Conservation (phyloP, 2,888 invertebrate species). For the Cheilosia grossa region DNA sequence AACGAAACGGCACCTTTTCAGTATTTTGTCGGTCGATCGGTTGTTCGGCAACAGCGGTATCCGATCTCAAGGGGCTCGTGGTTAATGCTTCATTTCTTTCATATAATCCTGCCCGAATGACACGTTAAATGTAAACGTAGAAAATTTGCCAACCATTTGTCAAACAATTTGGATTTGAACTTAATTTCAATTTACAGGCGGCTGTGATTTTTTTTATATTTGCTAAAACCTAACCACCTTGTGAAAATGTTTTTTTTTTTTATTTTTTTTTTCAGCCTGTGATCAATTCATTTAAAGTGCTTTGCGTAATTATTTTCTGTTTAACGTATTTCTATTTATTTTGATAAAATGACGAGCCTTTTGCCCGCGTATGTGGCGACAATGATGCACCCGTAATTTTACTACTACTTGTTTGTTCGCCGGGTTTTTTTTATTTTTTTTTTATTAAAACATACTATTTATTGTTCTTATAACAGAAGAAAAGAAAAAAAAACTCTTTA, state of each 20-base stretch:
- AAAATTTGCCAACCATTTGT: conserved; percentile 8
- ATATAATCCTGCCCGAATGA: conserved; percentile 12
- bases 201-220: background rate
- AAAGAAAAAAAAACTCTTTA: background rate
- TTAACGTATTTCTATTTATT: conserved; percentile 8
- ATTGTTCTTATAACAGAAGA: background rate
- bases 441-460: background rate
- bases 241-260: conserved; percentile 9
- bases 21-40: conserved; percentile 48
- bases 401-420: background rate
- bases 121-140: background rate
- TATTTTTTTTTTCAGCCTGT: background rate
- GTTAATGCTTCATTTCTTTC: conserved; percentile 22
- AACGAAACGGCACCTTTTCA: conserved; percentile 23
- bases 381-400: conserved; percentile 10
- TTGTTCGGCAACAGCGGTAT: conserved; percentile 51
- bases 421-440: background rate
- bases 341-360: conserved; percentile 17
- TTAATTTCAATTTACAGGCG: background rate
- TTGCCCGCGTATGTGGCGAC: conserved; percentile 14
- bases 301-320: conserved; percentile 24
- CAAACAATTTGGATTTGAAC: background rate
- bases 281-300: background rate
- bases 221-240: background rate
- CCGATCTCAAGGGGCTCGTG: conserved; percentile 26